Percentiles rank a stretch among this genome's conserved stretches.
Conservation (phyloP, 2,113 vertebrate species). For the Chelonoidis abingdonii region DNA sequence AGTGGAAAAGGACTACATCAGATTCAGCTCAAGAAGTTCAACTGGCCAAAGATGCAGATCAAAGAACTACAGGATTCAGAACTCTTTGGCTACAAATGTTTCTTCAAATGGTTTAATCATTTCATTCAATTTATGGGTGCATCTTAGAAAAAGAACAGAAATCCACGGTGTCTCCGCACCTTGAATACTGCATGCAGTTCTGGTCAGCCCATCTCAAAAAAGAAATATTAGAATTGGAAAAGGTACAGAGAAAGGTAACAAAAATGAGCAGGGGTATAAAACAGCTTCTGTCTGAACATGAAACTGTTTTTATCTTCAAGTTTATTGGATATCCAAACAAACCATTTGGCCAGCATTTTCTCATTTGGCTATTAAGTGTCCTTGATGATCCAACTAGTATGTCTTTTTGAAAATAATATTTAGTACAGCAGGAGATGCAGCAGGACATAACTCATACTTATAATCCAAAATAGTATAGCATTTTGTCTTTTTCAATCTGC, state of each 20-base stretch:
- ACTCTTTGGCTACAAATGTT: background rate
- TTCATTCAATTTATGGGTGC: background rate
- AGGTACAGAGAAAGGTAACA: too few relatives aligned
- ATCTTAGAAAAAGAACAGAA: background rate
- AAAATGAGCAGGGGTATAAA: too few relatives aligned
- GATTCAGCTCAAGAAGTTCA: background rate
- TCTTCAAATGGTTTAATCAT: background rate
- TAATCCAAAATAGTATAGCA: background rate
- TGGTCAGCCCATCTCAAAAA: too few relatives aligned
- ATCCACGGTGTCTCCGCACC: background rate
- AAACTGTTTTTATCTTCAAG: background rate
- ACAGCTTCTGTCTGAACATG: background rate
- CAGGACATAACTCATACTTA: background rate
- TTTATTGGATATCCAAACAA: constrained; percentile 46
- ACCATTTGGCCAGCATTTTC: background rate
- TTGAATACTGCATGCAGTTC: background rate
- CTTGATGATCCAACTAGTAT: background rate
- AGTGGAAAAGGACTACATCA: background rate
- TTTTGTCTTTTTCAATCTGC: background rate
- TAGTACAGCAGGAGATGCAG: background rate
- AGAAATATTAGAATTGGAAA: too few relatives aligned
- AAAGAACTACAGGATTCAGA: background rate
- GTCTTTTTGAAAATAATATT: constrained; percentile 15
- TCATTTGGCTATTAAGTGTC: constrained; percentile 9
- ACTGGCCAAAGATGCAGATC: background rate